A percentile compares a stretch with the other conserved stretches of the same genome.
Conservation (phyloP, 2,113 vertebrate species). For the Cheilinus undulatus region DNA sequence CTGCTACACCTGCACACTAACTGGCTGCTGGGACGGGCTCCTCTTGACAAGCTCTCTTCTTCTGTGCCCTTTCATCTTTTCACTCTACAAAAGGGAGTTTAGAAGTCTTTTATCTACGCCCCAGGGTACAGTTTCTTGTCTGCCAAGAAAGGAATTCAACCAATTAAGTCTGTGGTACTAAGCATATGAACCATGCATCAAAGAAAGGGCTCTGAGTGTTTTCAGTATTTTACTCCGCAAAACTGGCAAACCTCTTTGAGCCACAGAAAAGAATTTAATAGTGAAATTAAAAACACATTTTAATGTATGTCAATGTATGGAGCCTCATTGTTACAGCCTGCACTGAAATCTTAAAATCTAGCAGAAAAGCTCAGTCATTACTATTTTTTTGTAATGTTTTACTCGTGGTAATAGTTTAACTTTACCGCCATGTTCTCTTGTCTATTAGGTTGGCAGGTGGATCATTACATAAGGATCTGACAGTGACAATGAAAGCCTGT, state of each 20-base stretch:
- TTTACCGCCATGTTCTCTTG: too few relatives aligned
- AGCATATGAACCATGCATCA: conserved; percentile 67
- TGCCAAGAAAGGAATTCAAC: conserved; percentile 71
- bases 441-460: too few relatives aligned
- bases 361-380: not conserved
- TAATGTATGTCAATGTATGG: conserved; percentile 28
- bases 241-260: conserved; percentile 47
- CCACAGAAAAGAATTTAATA: conserved; percentile 11
- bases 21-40: conserved; percentile 67
- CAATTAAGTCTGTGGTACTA: conserved; percentile 74
- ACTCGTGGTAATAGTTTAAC: not conserved
- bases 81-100: conserved; percentile 78
- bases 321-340: conserved; percentile 18
- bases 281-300: conserved; percentile 34
- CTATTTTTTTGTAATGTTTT: not conserved
- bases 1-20: conserved; percentile 75
- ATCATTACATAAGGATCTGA: too few relatives aligned
- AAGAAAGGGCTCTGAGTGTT: conserved; percentile 57
- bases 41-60: conserved; percentile 81
- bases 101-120: conserved; percentile 81
- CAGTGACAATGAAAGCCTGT: too few relatives aligned
- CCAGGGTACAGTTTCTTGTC: conserved; percentile 72
- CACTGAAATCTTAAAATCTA: not conserved
- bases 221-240: conserved; percentile 54
- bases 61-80: conserved; percentile 81